Conservation (phyloP, 2,797 vertebrate genomes). For the Microtus californicus region DNA sequence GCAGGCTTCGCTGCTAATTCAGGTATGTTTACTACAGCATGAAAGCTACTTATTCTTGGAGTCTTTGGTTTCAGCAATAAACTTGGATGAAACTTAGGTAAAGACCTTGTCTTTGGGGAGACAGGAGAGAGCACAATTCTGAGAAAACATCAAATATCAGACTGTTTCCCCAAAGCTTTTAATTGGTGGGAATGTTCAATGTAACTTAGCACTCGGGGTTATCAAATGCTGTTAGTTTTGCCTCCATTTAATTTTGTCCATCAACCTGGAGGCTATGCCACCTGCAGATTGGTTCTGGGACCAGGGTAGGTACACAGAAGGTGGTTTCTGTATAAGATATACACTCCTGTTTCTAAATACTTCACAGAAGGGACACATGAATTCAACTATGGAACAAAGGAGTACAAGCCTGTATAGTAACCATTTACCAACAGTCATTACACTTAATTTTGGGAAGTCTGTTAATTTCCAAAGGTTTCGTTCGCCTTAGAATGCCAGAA, state of each 20-base stretch:
- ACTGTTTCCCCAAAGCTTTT: constrained; percentile 44
- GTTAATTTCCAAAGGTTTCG: constrained; percentile 13
- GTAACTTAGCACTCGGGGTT: not conserved
- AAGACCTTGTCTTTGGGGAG: constrained; percentile 30
- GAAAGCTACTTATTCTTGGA: constrained; percentile 34
- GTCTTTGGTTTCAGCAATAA: constrained; percentile 59
- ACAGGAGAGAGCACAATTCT: constrained; percentile 41
- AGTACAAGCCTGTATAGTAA: not conserved
- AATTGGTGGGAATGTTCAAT: constrained; percentile 31
- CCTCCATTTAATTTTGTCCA: not conserved
- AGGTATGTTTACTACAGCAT: not conserved
- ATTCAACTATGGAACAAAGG: constrained; percentile 10
- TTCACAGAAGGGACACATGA: not conserved
- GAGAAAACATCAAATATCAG: constrained; percentile 59
- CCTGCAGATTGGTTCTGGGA: not conserved
- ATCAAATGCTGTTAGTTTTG: constrained; percentile 22
- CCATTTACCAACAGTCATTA: not conserved
- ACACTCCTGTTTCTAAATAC: not conserved
- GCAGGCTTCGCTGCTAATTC: constrained; percentile 14
- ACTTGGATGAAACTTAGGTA: not conserved
- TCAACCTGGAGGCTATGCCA: not conserved
- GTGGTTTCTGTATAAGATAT: not conserved
- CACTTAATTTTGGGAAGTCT: constrained; percentile 48
- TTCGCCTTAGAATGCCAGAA: not conserved
- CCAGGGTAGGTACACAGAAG: not conserved